Conservation (phyloP, 2,113 vertebrate genomes). For the Pituophis catenifer region DNA sequence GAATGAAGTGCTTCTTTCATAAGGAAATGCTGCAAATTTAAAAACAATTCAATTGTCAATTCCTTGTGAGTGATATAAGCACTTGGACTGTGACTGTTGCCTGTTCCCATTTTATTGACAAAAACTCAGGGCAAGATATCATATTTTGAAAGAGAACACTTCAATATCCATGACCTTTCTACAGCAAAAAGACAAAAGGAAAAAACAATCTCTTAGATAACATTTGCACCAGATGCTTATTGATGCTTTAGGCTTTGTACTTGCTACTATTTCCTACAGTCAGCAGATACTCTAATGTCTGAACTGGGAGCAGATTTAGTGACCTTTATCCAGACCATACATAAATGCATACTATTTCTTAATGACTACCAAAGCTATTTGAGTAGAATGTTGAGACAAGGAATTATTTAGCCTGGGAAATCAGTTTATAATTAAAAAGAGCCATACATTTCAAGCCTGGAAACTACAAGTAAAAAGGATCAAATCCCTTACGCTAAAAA, state of each 20-base stretch:
- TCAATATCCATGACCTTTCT: conserved; percentile 42
- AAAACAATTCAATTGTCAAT: conserved; percentile 71
- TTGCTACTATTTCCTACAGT: conserved; percentile 47
- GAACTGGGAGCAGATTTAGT: background rate
- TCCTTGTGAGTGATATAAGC: conserved; percentile 48
- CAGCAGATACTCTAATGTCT: conserved; percentile 50
- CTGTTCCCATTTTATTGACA: conserved; percentile 41
- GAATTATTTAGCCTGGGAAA: conserved; percentile 47
- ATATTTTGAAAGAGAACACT: conserved; percentile 48
- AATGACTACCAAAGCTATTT: conserved; percentile 10
- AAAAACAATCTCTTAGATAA: conserved; percentile 46
- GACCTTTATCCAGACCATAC: conserved; percentile 10
- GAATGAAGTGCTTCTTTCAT: conserved; percentile 71
- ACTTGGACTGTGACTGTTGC: conserved; percentile 51
- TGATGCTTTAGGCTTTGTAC: conserved; percentile 5
- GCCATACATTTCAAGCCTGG: conserved; percentile 55
- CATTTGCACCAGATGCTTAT: conserved; percentile 47
- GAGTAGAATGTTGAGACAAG: conserved; percentile 43
- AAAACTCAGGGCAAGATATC: background rate
- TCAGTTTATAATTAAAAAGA: conserved; percentile 58
- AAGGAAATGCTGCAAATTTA: conserved; percentile 54
- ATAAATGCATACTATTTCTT: conserved; percentile 2
- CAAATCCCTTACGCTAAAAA: conserved; percentile 30
- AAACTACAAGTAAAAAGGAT: conserved; percentile 36
- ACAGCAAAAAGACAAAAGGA: conserved; percentile 50